phyloP scores from a whole-genome alignment of 2,888 invertebrate genomes.

The Nemoura dubitans region DNA sequence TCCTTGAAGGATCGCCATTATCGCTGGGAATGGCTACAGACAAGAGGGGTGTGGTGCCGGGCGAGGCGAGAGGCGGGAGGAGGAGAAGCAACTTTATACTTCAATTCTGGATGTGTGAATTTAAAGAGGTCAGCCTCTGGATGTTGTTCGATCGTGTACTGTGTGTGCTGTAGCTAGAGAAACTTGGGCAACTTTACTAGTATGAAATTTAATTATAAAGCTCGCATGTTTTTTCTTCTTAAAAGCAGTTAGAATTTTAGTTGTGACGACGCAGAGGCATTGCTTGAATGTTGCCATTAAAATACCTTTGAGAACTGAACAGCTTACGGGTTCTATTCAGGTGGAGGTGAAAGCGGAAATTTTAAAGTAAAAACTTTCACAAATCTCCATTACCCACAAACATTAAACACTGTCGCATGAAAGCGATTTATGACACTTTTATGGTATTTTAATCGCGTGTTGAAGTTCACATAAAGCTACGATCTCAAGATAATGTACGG shows the following conservation, averaged over 20 bases:
- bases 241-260: background rate
- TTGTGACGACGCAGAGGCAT: background rate
- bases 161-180: background rate
- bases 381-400: background rate
- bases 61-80: background rate
- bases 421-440: background rate
- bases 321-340: background rate
- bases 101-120: constrained; percentile 7
- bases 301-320: background rate
- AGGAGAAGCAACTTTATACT: background rate
- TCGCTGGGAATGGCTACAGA: constrained; percentile 3
- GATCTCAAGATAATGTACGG: too few species aligned
- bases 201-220: background rate
- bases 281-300: background rate
- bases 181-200: background rate
- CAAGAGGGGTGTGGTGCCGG: background rate
- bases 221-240: background rate
- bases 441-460: too few species aligned
- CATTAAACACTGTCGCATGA: background rate
- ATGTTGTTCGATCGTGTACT: background rate
- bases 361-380: background rate
- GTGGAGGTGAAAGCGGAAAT: background rate
- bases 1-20: constrained; percentile 7
- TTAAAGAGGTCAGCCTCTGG: background rate
- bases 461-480: too few species aligned